phyloP scores from a whole-genome alignment of 2,888 invertebrate species.

The Thereva unica region DNA sequence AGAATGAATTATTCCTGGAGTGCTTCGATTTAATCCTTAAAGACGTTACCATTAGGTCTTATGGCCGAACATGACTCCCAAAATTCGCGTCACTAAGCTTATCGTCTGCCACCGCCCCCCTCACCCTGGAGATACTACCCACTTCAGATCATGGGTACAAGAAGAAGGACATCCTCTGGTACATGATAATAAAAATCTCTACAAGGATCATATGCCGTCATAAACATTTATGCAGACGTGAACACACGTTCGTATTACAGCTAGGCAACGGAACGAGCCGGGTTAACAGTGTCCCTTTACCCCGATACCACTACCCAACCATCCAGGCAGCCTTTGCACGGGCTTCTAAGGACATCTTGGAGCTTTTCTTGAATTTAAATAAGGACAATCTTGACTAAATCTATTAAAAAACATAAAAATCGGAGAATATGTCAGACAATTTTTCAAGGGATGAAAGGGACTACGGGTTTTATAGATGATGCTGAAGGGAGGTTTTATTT shows the following conservation, averaged over 20 bases:
- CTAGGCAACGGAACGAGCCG: too few species aligned
- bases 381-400: slow-evolving; percentile 19
- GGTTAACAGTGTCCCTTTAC: too few species aligned
- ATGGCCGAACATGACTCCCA: slow-evolving; percentile 24
- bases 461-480: too few species aligned
- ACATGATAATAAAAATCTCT: slow-evolving; percentile 39
- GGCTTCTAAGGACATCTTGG: too few species aligned
- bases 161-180: slow-evolving; percentile 36
- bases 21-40: slow-evolving; percentile 29
- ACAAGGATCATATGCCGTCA: slow-evolving; percentile 39
- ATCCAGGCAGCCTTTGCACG: too few species aligned
- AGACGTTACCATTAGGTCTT: slow-evolving; percentile 24
- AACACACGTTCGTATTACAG: slow-evolving; percentile 21
- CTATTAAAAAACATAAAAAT: slow-evolving; percentile 29
- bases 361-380: slow-evolving; percentile 19
- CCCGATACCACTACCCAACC: too few species aligned
- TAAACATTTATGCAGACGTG: slow-evolving; percentile 39
- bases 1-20: not conserved
- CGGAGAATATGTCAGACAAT: slow-evolving; percentile 15
- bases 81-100: slow-evolving; percentile 23
- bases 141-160: slow-evolving; percentile 24
- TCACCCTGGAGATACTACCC: slow-evolving; percentile 12
- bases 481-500: too few species aligned
- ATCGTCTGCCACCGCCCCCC: slow-evolving; percentile 18
- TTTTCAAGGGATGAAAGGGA: not conserved